Evolutionary conservation across 2,888 invertebrate genomes (phyloP).

Genomic region (Rhingia rostrata): DNA sequence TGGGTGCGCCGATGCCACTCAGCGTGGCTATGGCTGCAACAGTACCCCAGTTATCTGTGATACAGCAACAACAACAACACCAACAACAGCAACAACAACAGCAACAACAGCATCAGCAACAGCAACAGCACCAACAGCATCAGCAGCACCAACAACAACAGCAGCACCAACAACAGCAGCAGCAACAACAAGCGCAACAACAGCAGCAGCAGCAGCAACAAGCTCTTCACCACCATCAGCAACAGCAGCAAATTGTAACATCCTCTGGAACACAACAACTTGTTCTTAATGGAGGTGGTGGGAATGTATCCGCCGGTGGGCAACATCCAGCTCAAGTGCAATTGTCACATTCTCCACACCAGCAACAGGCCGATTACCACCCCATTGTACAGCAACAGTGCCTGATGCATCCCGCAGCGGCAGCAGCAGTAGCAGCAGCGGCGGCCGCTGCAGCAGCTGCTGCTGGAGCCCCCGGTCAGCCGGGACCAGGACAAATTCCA

Average conservation of each 20-base stretch:
- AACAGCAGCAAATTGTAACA: slow-evolving; percentile 62
- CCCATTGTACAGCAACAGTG: slow-evolving; percentile 68
- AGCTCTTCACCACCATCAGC: slow-evolving; percentile 32
- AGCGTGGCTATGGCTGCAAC: slow-evolving; percentile 66
- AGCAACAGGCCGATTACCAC: slow-evolving; percentile 59
- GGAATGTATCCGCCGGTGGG: slow-evolving; percentile 38
- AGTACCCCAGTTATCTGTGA: slow-evolving; percentile 71
- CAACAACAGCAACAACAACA: slow-evolving; percentile 58
- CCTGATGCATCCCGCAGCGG: slow-evolving; percentile 65
- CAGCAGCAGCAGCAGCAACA: slow-evolving; percentile 39
- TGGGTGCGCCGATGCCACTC: slow-evolving; percentile 61
- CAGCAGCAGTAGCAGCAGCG: slow-evolving; percentile 58
- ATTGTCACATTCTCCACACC: slow-evolving; percentile 67
- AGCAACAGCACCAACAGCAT: background rate
- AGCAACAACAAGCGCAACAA: slow-evolving; percentile 47
- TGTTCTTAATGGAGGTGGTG: slow-evolving; percentile 52
- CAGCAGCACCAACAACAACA: slow-evolving; percentile 47
- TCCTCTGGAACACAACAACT: slow-evolving; percentile 56
- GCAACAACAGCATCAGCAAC: slow-evolving; percentile 35
- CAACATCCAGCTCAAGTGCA: slow-evolving; percentile 63
- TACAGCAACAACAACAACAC: slow-evolving; percentile 69
- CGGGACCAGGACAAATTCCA: slow-evolving; percentile 57
- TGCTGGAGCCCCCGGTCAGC: slow-evolving; percentile 53
- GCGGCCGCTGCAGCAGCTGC: slow-evolving; percentile 60
- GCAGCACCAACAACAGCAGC: slow-evolving; percentile 63